Conservation (phyloP, 2,888 invertebrate species). For the Andrena hattorfiana region DNA sequence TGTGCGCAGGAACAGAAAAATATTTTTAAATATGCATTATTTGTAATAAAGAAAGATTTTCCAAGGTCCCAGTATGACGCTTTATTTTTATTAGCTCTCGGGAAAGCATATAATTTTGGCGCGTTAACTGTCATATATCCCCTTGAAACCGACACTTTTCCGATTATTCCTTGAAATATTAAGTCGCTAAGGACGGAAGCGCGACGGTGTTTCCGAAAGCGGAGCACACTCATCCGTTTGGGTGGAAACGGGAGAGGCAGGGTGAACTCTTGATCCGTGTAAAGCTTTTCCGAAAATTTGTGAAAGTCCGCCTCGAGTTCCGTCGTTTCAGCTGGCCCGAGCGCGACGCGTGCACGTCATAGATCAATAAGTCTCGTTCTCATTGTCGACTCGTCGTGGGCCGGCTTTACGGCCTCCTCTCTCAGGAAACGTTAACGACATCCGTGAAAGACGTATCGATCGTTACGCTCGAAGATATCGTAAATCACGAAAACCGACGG, state of each 20-base stretch:
- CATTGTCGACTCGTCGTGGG: conserved; percentile 67
- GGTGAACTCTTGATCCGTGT: conserved; percentile 55
- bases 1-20: too few species aligned
- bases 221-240: conserved; percentile 39
- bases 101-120: too few species aligned
- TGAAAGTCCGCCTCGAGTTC: conserved; percentile 47
- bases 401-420: conserved; percentile 77
- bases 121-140: too few species aligned
- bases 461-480: conserved; percentile 68
- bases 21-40: too few species aligned
- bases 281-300: conserved; percentile 59
- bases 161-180: not conserved
- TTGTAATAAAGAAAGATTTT: too few species aligned
- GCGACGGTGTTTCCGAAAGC: conserved; percentile 39
- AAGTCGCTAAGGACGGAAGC: conserved; percentile 19
- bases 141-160: not conserved
- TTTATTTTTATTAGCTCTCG: too few species aligned
- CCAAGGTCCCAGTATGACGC: too few species aligned
- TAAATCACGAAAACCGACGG: conserved; percentile 66
- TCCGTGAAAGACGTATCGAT: conserved; percentile 75
- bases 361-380: conserved; percentile 78
- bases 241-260: conserved; percentile 10
- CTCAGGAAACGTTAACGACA: conserved; percentile 82
- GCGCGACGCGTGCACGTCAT: conserved; percentile 78
- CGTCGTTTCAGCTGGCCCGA: conserved; percentile 62